phyloP scores from a whole-genome alignment of 2,888 invertebrate species.

The Athetis lepigone region DNA sequence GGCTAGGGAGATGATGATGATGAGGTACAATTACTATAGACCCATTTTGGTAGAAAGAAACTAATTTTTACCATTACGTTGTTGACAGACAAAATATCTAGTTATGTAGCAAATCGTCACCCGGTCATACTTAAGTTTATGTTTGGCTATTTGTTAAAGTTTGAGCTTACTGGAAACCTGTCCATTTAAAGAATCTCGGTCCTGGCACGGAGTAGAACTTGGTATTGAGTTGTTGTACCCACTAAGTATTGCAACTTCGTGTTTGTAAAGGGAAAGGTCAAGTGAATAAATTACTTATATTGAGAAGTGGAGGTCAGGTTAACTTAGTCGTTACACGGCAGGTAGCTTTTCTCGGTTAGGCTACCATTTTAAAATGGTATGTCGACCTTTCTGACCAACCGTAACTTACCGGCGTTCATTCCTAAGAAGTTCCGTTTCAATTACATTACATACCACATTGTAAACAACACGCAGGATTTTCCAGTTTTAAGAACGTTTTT shows the following conservation, averaged over 20 bases:
- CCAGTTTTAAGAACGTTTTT: background rate
- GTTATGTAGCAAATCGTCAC: background rate
- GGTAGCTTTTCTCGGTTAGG: background rate
- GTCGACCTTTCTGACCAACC: constrained; percentile 1
- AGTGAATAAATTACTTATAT: constrained; percentile 9
- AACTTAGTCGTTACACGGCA: background rate
- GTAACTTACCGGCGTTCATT: background rate
- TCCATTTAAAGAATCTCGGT: background rate
- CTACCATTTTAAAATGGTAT: constrained; percentile 8
- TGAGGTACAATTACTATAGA: too few species aligned
- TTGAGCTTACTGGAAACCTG: constrained; percentile 9
- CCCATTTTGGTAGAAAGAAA: background rate
- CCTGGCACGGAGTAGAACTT: constrained; percentile 9
- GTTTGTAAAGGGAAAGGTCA: constrained; percentile 13
- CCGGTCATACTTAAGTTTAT: background rate
- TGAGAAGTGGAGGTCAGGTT: constrained; percentile 9
- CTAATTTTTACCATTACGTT: background rate
- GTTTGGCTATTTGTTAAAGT: constrained; percentile 9
- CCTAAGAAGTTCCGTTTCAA: background rate
- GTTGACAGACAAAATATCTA: constrained; percentile 4
- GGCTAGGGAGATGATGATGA: too few species aligned
- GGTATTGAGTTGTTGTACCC: background rate
- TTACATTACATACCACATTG: constrained; percentile 1
- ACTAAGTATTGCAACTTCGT: constrained; percentile 17
- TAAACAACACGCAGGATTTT: background rate